Evolutionary conservation across 2,888 invertebrate species (phyloP), one percentile per base, ranked within the genome.

Genomic region (Caenorhabditis sulstoni): DNA sequence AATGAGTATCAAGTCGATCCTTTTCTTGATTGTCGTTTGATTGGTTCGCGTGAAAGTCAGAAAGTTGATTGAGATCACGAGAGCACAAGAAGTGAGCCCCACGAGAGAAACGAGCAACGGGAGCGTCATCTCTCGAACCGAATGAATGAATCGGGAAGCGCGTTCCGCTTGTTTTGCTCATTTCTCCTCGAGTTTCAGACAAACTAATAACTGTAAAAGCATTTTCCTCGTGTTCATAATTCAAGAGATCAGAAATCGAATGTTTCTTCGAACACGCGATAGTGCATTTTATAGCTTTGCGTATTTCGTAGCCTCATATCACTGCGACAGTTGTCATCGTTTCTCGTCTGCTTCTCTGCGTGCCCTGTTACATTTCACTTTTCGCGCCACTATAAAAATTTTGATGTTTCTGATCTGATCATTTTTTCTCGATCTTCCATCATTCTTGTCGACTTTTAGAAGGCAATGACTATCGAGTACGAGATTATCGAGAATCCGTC

Each of bases 61-160:
- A 29, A 59, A 65, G 45, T 77, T 77, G 16, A 77, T 65, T 9
- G 65, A 64, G 20, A 70, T 65, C 3, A 70, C 70, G 1, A 77
- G 52, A 39, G 58, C 49, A 14, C 77, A 64, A 8, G 55, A 53
- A 37, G 77, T 77, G 16, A 77, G 47, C 5, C 77, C 64, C n/a
- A 77, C 65, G 3, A 77, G 52, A 12, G 70, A 65, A 16, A 77
- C 65, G 5, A 77, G 59, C 12, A 77, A 22, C 16, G 77, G 70
- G 7, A 77, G 61, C 11, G 77, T 77, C 77, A 77, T 77, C 16
- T 47, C 23, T 29, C 12, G 7, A 29, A 5, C 3, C 11, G 23
- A 64, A 64, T 52, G 50, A 23, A 11, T 9, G n/a, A 7, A 14
- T n/a, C n/a, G 18, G 9, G 37, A 7, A 1, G 9, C 52, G 41